Evolutionary conservation across 2,888 invertebrate species (phyloP).

Genomic region (Quadroppia sp.): DNA sequence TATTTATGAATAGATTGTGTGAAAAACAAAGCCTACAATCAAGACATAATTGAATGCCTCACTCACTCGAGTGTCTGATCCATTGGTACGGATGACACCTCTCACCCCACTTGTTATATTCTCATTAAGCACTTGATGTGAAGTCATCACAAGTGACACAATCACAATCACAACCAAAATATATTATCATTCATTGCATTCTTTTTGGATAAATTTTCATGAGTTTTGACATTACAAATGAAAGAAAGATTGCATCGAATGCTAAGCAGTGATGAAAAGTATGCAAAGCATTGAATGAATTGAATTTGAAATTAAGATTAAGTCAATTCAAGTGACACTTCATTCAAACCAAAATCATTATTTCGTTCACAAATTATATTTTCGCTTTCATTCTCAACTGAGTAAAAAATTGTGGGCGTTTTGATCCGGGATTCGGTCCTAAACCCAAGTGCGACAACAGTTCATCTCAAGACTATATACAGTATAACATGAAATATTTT

Average conservation of each 20-base stretch:
- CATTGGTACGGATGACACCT: constrained; percentile 15
- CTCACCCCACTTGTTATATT: constrained; percentile 5
- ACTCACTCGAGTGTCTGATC: constrained; percentile 1
- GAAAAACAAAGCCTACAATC: constrained; percentile 29
- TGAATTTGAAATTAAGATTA: constrained; percentile 8
- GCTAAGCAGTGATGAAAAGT: not conserved
- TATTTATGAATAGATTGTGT: constrained; percentile 19
- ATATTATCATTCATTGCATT: not conserved
- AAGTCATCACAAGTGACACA: constrained; percentile 5
- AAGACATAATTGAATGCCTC: not conserved
- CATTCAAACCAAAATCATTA: constrained; percentile 15
- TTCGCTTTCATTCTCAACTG: constrained; percentile 23
- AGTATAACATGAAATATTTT: constrained; percentile 26
- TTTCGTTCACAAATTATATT: constrained; percentile 7
- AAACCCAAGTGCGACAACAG: constrained; percentile 14
- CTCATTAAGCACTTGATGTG: constrained; percentile 5
- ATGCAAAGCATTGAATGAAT: not conserved
- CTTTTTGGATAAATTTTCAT: not conserved
- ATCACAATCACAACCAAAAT: not conserved
- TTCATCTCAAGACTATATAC: constrained; percentile 16
- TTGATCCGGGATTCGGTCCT: constrained; percentile 24
- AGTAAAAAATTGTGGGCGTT: constrained; percentile 32
- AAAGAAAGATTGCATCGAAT: not conserved
- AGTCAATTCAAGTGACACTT: constrained; percentile 21
- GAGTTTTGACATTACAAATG: not conserved